These are phyloP conservation scores for Dendrophyllia cribrosa DNA, from an alignment of 64 coral and sea anemone species.

Conservation along the genomic window DNA sequence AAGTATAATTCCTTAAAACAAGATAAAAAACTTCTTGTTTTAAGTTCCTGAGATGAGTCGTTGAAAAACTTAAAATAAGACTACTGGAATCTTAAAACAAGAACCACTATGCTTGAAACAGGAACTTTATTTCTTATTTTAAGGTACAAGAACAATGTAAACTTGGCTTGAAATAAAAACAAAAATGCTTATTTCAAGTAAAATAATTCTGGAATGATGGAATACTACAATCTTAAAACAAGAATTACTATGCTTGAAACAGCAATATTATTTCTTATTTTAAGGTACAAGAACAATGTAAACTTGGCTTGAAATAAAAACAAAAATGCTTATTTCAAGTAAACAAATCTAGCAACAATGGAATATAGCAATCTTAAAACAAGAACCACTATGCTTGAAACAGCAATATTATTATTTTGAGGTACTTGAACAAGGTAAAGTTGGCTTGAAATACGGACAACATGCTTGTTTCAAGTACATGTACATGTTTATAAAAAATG, in stretches of 20 bases:
- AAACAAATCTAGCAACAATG: no score
- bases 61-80: neutral
- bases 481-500: no score
- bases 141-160: neutral
- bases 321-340: no score
- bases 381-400: neutral
- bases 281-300: no score
- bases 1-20: conserved; percentile 8
- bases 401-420: neutral
- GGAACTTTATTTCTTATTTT: neutral
- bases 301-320: no score
- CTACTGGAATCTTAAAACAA: neutral
- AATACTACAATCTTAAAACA: no score
- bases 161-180: no score
- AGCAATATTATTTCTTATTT: no score
- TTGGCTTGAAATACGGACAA: neutral
- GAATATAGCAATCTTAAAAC: neutral
- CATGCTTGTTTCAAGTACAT: neutral
- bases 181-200: no score
- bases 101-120: neutral
- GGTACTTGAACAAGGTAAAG: neutral
- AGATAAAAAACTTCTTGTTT: neutral
- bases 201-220: no score
- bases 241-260: no score
- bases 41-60: neutral